Evolutionary conservation across 1,140 invertebrate genomes (phyloP).

Genomic region (Pogonognathellus flavescens): DNA sequence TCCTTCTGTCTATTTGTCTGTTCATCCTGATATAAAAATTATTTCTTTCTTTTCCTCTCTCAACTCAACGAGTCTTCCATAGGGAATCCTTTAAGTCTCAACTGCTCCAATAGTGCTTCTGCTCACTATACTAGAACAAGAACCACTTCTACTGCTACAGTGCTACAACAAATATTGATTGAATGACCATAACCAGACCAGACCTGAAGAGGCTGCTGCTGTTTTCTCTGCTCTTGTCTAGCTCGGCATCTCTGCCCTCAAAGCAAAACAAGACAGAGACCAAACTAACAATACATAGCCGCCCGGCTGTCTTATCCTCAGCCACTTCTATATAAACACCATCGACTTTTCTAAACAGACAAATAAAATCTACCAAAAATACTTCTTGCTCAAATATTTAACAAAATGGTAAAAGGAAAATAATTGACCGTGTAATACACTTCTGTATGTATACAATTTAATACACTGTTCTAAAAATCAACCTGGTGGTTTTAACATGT

Average conservation of each 20-base stretch:
- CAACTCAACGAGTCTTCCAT: conserved; percentile 17
- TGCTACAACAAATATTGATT: conserved; percentile 52
- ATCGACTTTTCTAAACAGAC: not conserved
- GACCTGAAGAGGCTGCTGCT: not conserved
- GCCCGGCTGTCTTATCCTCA: conserved; percentile 12
- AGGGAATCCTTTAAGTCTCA: conserved; percentile 28
- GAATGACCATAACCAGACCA: conserved; percentile 21
- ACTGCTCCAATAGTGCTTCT: conserved; percentile 18
- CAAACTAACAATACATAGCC: not conserved
- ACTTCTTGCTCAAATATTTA: not conserved
- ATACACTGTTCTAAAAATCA: not conserved
- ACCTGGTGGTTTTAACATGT: not conserved
- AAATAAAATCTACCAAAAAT: not conserved
- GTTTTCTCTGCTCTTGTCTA: conserved; percentile 18
- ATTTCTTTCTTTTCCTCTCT: conserved; percentile 51
- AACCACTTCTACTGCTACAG: not conserved
- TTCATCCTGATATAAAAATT: conserved; percentile 56
- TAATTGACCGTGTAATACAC: not conserved
- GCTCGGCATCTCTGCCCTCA: conserved; percentile 5
- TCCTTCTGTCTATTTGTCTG: conserved; percentile 51
- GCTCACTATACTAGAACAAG: not conserved
- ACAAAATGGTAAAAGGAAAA: not conserved
- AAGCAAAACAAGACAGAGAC: conserved; percentile 2
- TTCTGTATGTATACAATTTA: too few species aligned
- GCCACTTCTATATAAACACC: not conserved